Evolutionary conservation across 2,888 invertebrate species (phyloP).

Genomic region (Agrilus cyanescens): DNA sequence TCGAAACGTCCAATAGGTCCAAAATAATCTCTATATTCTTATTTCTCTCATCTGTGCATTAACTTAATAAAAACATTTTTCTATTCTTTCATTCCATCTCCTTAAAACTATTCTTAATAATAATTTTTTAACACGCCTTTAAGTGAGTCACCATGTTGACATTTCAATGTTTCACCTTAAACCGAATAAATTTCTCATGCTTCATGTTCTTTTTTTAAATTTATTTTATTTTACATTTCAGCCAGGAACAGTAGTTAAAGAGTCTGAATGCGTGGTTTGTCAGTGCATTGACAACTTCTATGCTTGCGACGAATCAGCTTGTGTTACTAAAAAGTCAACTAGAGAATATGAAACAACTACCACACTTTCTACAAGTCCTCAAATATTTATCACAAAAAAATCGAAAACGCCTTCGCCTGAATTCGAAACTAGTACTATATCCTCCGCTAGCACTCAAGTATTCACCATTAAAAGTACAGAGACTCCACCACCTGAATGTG

Average conservation of each 20-base stretch:
- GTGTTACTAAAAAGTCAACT: conserved; percentile 22
- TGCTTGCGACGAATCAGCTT: conserved; percentile 50
- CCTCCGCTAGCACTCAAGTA: background rate
- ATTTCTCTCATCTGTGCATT: no score
- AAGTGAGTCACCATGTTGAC: no score
- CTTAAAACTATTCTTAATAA: no score
- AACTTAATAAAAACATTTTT: no score
- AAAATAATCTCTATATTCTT: no score
- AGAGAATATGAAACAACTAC: conserved; percentile 1
- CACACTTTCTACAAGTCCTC: background rate
- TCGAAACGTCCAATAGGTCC: no score
- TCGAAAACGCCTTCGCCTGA: background rate
- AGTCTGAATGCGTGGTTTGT: conserved; percentile 56
- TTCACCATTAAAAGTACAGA: conserved; percentile 20
- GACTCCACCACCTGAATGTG: conserved; percentile 35
- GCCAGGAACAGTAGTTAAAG: conserved; percentile 54
- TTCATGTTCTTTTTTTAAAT: background rate
- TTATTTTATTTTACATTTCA: conserved; percentile 27
- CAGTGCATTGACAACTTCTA: conserved; percentile 70
- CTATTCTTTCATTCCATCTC: no score
- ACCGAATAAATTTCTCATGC: no score
- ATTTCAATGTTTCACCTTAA: no score
- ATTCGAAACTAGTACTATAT: no score
- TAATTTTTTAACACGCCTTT: no score
- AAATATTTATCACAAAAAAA: conserved; percentile 1